phyloP scores from a whole-genome alignment of 2,888 invertebrate species.

The Melinaea marsaeus region DNA sequence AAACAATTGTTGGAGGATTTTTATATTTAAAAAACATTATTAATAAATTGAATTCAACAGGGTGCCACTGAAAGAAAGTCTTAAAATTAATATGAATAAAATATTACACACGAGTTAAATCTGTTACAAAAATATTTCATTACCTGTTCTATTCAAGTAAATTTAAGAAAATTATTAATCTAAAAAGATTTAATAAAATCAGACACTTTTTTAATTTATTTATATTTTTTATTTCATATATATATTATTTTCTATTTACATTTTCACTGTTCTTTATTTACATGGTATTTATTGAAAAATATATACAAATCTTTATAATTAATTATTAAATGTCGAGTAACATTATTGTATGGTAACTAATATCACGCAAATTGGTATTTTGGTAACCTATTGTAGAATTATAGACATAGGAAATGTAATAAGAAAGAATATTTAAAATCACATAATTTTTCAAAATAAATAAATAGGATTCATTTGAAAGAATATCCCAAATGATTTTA shows the following conservation, averaged over 20 bases:
- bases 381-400: conserved; percentile 24
- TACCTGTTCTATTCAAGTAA: too few relatives aligned
- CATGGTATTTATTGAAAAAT: conserved; percentile 46
- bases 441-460: conserved; percentile 25
- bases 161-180: neutral
- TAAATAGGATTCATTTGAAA: conserved; percentile 61
- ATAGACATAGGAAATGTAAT: neutral
- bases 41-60: too few relatives aligned
- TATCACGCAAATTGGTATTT: conserved; percentile 58
- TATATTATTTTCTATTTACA: conserved; percentile 63
- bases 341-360: conserved; percentile 74
- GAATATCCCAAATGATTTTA: conserved; percentile 43
- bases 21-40: too few relatives aligned
- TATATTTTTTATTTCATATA: conserved; percentile 56
- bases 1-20: too few relatives aligned
- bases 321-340: conserved; percentile 27
- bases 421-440: conserved; percentile 5
- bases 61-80: too few relatives aligned
- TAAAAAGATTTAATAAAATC: neutral
- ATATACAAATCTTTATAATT: conserved; percentile 32
- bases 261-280: conserved; percentile 62
- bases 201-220: conserved; percentile 25
- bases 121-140: too few relatives aligned
- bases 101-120: too few relatives aligned
- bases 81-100: too few relatives aligned